A percentile compares a stretch with the other conserved stretches of the same genome.
Conservation (phyloP, 2,797 vertebrate genomes). For the Yasuhikotakia modesta region DNA sequence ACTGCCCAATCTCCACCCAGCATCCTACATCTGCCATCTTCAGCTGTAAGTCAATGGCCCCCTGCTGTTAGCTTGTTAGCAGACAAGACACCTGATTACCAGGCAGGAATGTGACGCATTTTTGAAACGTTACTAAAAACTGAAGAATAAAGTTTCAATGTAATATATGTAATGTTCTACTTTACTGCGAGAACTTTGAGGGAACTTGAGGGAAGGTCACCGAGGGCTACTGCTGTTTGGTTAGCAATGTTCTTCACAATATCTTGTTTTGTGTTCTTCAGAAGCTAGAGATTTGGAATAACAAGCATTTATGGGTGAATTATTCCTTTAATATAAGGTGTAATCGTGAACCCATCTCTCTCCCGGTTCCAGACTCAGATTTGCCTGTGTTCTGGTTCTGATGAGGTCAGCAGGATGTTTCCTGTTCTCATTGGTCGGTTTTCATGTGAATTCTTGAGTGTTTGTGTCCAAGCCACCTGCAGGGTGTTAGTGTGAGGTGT, state of each 20-base stretch:
- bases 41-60: constrained; percentile 84
- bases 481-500: constrained; percentile 33
- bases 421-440: background rate
- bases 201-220: too few species aligned
- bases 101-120: too few species aligned
- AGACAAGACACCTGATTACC: background rate
- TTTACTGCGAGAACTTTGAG: too few species aligned
- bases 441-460: too few species aligned
- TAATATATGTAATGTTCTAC: too few species aligned
- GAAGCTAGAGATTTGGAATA: too few species aligned
- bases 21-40: constrained; percentile 93
- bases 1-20: constrained; percentile 93
- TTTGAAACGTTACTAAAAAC: too few species aligned
- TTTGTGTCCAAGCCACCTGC: constrained; percentile 33
- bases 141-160: too few species aligned
- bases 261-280: too few species aligned
- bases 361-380: background rate
- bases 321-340: background rate
- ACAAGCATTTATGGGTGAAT: too few species aligned
- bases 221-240: too few species aligned
- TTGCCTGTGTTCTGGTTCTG: constrained; percentile 5
- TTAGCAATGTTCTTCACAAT: too few species aligned
- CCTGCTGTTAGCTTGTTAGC: background rate
- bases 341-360: background rate
- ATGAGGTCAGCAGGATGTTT: constrained; percentile 31